Evolutionary conservation across 2,113 vertebrate genomes (phyloP).

Genomic region (Hydrochoerus hydrochaeris): DNA sequence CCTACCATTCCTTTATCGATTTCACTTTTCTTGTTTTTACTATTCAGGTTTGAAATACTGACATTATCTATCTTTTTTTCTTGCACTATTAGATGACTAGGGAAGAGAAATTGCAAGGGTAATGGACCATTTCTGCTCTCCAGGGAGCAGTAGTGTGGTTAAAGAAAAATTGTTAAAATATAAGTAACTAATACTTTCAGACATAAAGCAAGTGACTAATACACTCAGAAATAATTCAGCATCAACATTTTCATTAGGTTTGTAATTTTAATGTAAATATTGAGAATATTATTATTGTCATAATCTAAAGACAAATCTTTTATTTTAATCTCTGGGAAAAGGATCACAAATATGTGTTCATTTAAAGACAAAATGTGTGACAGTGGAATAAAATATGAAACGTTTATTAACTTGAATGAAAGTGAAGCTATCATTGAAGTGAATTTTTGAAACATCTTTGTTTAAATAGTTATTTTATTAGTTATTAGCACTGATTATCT

Average conservation of each 20-base stretch:
- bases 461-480: background rate
- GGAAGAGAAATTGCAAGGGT: background rate
- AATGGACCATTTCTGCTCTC: background rate
- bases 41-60: background rate
- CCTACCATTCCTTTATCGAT: background rate
- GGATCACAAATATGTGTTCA: background rate
- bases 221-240: slow-evolving; percentile 20
- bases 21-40: background rate
- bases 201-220: slow-evolving; percentile 23
- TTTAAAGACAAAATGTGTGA: background rate
- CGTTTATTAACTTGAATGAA: slow-evolving; percentile 15
- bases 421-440: slow-evolving; percentile 18
- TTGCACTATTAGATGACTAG: background rate
- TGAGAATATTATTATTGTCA: background rate
- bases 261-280: slow-evolving; percentile 21
- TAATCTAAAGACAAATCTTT: slow-evolving; percentile 1
- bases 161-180: slow-evolving; percentile 7
- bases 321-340: background rate
- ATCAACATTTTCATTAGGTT: background rate
- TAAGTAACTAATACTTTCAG: slow-evolving; percentile 3
- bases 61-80: background rate
- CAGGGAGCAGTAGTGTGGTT: background rate
- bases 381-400: background rate
- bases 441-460: slow-evolving; percentile 21
- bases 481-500: background rate